These are phyloP conservation scores for Aphelenchoides avenae DNA, from an alignment of 1,140 invertebrate species.

Conservation along the genomic window DNA sequence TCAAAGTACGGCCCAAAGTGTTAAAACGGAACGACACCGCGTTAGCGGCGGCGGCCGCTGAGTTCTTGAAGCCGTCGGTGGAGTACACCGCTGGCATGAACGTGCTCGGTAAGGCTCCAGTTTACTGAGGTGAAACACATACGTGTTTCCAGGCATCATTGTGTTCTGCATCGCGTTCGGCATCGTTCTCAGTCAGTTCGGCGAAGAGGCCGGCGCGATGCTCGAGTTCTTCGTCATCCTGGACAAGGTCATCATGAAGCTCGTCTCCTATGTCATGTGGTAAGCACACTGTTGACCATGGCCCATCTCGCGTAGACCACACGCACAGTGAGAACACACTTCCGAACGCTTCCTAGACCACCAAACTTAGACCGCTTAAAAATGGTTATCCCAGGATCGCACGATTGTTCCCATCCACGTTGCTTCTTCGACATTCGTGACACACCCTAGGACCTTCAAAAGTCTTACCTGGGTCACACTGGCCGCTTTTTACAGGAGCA, in stretches of 20 bases:
- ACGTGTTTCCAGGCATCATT: conserved; percentile 61
- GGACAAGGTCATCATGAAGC: conserved; percentile 63
- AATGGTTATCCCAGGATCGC: no score
- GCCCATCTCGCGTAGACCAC: no score
- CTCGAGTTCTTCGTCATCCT: conserved; percentile 63
- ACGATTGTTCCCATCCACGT: no score
- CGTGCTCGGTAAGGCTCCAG: conserved; percentile 59
- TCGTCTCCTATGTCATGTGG: conserved; percentile 82
- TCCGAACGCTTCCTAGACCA: no score
- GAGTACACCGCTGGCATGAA: conserved; percentile 62
- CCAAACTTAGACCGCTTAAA: no score
- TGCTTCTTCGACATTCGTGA: no score
- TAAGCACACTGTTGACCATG: conserved; percentile 60
- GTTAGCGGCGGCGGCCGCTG: conserved; percentile 29
- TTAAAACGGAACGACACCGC: conserved; percentile 34
- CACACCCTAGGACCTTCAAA: no score
- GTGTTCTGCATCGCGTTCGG: conserved; percentile 65
- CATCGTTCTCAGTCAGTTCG: conserved; percentile 63
- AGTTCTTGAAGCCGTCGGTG: conserved; percentile 45
- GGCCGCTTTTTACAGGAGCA: no score
- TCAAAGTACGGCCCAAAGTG: conserved; percentile 32
- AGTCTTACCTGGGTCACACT: no score
- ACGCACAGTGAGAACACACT: no score
- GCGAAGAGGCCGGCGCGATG: conserved; percentile 60
- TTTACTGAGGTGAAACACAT: neutral